Conservation (phyloP, 2,888 invertebrate genomes). For the Macrophya alboannulata region DNA sequence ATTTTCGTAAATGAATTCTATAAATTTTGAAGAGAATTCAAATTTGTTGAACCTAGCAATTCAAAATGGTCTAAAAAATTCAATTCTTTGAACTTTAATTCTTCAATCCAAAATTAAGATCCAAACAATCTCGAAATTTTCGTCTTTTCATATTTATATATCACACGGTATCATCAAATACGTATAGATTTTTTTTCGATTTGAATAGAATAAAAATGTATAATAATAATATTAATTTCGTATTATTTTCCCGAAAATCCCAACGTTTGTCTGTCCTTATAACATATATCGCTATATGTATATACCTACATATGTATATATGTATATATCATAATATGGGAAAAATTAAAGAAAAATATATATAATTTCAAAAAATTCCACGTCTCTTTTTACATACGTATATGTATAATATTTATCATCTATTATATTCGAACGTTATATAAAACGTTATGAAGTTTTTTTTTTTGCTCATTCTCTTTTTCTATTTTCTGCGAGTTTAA, state of each 20-base stretch:
- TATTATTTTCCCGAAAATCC: background rate
- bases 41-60: background rate
- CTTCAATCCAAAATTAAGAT: background rate
- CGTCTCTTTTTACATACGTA: background rate
- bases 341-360: background rate
- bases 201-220: background rate
- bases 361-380: background rate
- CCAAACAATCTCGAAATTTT: background rate
- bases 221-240: background rate
- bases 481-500: background rate
- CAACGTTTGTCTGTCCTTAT: background rate
- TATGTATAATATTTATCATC: background rate
- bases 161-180: too few relatives aligned
- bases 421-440: background rate
- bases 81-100: background rate
- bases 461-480: background rate
- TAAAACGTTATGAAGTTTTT: background rate
- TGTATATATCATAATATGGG: too few relatives aligned
- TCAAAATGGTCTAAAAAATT: background rate
- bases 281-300: background rate
- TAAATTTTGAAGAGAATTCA: background rate
- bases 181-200: background rate
- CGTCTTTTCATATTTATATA: background rate
- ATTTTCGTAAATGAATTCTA: background rate
- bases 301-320: background rate